These are phyloP conservation scores for Teleiodes luculella DNA, from an alignment of 2,888 invertebrate genomes.

Conservation along the genomic window DNA sequence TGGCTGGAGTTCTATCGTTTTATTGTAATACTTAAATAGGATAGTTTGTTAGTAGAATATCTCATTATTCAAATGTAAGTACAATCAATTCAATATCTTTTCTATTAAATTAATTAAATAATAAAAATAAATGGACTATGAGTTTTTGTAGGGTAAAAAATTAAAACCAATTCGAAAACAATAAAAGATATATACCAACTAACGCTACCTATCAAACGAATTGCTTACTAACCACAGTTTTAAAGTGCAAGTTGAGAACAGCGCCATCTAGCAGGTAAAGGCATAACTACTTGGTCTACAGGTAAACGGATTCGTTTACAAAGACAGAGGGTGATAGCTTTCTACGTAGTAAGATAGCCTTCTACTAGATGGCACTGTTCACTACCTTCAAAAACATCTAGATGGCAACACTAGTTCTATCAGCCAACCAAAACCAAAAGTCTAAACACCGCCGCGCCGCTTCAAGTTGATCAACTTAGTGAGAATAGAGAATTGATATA, in stretches of 20 bases:
- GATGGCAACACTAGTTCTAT: background rate
- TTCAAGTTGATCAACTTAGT: no score
- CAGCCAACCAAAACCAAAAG: no score
- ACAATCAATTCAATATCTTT: no score
- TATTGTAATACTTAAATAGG: background rate
- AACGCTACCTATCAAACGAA: background rate
- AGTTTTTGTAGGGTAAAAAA: background rate
- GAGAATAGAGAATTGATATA: no score
- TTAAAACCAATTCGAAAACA: background rate
- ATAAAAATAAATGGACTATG: background rate
- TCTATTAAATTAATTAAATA: no score
- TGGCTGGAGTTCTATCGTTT: slow-evolving; percentile 2
- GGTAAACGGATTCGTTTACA: no score
- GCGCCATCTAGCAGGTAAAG: background rate
- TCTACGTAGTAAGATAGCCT: background rate
- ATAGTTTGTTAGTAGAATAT: no score
- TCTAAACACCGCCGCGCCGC: no score
- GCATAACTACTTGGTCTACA: background rate
- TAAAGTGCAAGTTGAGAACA: background rate
- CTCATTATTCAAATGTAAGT: no score
- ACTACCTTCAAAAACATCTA: background rate
- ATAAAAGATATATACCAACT: background rate
- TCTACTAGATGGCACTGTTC: background rate
- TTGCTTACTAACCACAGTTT: background rate
- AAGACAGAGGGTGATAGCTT: background rate